A percentile compares a stretch with the other conserved stretches of the same genome.
These are phyloP conservation scores for Gasterosteus nipponicus DNA, from an alignment of 2,113 vertebrate species.

Conservation along the genomic window DNA sequence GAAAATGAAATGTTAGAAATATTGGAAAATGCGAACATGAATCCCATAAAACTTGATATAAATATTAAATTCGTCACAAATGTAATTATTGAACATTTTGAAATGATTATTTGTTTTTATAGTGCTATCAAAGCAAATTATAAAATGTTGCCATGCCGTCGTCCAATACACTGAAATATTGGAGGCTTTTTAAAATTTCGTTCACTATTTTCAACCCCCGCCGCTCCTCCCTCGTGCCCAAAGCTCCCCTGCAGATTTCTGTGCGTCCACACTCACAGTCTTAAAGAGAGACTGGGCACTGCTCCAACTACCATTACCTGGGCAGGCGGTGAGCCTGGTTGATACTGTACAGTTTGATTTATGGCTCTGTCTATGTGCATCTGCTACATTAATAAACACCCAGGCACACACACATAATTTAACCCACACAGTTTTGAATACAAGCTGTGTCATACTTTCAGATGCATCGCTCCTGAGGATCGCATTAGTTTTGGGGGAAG, in stretches of 20 bases:
- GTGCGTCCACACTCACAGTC: constrained; percentile 39
- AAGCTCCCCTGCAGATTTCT: constrained; percentile 33
- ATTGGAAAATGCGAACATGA: not conserved
- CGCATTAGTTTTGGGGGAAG: constrained; percentile 8
- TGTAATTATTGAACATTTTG: not conserved
- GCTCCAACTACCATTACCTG: constrained; percentile 68
- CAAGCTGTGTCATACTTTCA: constrained; percentile 20
- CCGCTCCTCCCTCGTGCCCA: not conserved
- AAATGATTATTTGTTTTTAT: constrained; percentile 7
- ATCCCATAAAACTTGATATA: not conserved
- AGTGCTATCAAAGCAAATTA: constrained; percentile 2
- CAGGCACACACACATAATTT: constrained; percentile 57
- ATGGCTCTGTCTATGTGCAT: constrained; percentile 61
- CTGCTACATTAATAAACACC: constrained; percentile 73
- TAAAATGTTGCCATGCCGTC: constrained; percentile 26
- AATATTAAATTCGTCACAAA: not conserved
- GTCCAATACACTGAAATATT: constrained; percentile 35
- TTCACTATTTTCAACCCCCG: constrained; percentile 19
- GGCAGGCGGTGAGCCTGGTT: constrained; percentile 50
- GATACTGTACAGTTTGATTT: constrained; percentile 65
- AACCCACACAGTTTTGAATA: constrained; percentile 53
- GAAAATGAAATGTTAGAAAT: constrained; percentile 10
- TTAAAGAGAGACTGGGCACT: constrained; percentile 56
- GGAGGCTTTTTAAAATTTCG: constrained; percentile 5
- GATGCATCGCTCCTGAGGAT: constrained; percentile 26